Conservation (phyloP, 1,140 invertebrate species). For the Macrotrachela quadricornifera region DNA sequence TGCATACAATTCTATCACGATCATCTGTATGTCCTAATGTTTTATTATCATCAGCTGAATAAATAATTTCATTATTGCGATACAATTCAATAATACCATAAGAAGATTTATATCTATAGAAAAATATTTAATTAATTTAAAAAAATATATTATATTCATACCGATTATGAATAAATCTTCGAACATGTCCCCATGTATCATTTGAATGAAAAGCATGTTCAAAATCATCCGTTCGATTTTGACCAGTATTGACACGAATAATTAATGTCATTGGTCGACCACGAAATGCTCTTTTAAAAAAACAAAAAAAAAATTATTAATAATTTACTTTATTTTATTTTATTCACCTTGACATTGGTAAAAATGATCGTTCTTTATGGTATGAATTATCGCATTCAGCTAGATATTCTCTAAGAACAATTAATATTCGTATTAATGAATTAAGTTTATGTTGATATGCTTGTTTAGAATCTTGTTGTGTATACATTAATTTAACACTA, state of each 20-base stretch:
- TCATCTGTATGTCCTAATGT: too few species aligned
- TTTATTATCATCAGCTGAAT: too few species aligned
- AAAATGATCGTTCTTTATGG: conserved; percentile 61
- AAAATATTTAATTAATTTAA: too few species aligned
- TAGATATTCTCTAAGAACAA: conserved; percentile 80
- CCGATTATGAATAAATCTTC: too few species aligned
- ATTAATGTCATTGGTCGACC: neutral
- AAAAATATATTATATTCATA: too few species aligned
- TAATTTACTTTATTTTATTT: neutral
- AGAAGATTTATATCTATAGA: too few species aligned
- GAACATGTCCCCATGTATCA: neutral
- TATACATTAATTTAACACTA: conserved; percentile 27
- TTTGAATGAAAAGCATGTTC: neutral
- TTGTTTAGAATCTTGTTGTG: conserved; percentile 13
- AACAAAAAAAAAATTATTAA: neutral
- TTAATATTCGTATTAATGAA: conserved; percentile 45
- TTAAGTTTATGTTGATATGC: conserved; percentile 43
- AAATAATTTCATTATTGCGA: too few species aligned
- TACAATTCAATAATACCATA: too few species aligned
- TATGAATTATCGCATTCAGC: conserved; percentile 81
- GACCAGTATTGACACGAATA: neutral
- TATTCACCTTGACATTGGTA: conserved; percentile 55
- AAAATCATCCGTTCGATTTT: neutral
- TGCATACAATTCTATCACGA: too few species aligned
- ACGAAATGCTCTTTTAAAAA: neutral